Evolutionary conservation across 2,888 invertebrate genomes (phyloP).

Genomic region (Hoplodrina ambigua): DNA sequence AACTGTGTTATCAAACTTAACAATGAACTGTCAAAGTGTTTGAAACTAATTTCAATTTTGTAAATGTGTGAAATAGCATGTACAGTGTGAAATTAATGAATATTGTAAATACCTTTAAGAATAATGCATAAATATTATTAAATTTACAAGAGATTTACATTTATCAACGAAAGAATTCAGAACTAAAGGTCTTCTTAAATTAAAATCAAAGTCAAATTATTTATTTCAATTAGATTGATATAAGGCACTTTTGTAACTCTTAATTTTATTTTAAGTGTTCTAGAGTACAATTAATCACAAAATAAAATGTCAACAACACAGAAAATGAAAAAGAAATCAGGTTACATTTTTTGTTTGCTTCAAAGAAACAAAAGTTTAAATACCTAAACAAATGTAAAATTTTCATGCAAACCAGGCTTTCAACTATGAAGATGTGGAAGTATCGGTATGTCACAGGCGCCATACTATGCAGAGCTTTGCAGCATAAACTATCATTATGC

Average conservation of each 20-base stretch:
- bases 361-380: not conserved
- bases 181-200: too few species aligned
- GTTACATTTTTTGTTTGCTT: too few species aligned
- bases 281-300: too few species aligned
- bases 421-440: conserved; percentile 81
- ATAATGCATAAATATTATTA: too few species aligned
- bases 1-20: conserved; percentile 23
- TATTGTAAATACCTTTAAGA: not conserved
- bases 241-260: too few species aligned
- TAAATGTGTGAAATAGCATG: conserved; percentile 35
- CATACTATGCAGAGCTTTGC: conserved; percentile 46
- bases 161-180: too few species aligned
- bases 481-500: conserved; percentile 20
- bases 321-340: too few species aligned
- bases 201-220: too few species aligned
- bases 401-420: conserved; percentile 84
- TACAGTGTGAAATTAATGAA: not conserved
- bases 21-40: not conserved
- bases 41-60: conserved; percentile 23
- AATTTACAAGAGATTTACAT: too few species aligned
- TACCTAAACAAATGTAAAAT: conserved; percentile 48
- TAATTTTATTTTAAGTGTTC: too few species aligned
- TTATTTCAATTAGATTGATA: too few species aligned
- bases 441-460: conserved; percentile 68
- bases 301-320: too few species aligned